Evolutionary conservation across 2,797 vertebrate genomes (phyloP).

Genomic region (Antrozous pallidus): DNA sequence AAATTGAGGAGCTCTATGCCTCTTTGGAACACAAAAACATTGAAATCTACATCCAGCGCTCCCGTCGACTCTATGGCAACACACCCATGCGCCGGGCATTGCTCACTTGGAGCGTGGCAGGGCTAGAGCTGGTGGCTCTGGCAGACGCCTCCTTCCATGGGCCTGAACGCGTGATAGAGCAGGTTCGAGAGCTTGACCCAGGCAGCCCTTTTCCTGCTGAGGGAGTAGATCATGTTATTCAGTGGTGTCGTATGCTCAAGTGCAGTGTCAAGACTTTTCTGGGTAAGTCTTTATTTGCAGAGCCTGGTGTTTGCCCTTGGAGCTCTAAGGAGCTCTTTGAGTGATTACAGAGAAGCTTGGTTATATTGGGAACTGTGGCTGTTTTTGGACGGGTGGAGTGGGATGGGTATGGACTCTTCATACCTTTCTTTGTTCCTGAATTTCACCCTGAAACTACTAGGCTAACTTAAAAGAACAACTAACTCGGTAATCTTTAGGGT

Average conservation of each 20-base stretch:
- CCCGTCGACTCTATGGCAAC: slow-evolving; percentile 94
- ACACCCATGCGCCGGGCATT: slow-evolving; percentile 97
- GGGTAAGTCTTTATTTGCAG: slow-evolving; percentile 82
- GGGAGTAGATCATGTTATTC: slow-evolving; percentile 91
- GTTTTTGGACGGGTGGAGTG: background rate
- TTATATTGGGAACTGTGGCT: slow-evolving; percentile 22
- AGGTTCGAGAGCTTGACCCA: slow-evolving; percentile 91
- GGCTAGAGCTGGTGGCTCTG: slow-evolving; percentile 90
- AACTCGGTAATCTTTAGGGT: background rate
- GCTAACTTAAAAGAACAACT: background rate
- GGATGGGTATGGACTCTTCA: background rate
- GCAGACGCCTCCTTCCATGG: slow-evolving; percentile 92
- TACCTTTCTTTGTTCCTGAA: slow-evolving; percentile 55
- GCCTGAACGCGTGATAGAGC: slow-evolving; percentile 88
- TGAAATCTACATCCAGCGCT: slow-evolving; percentile 98
- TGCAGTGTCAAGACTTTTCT: slow-evolving; percentile 91
- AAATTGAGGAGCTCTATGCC: slow-evolving; percentile 97
- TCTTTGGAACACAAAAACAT: slow-evolving; percentile 98
- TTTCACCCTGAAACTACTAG: slow-evolving; percentile 44
- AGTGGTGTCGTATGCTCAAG: slow-evolving; percentile 95
- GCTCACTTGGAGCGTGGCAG: slow-evolving; percentile 93
- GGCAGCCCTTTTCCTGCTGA: slow-evolving; percentile 93
- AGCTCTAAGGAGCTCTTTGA: background rate
- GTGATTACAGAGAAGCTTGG: slow-evolving; percentile 11
- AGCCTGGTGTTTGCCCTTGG: background rate